Percentiles rank a stretch among this genome's conserved stretches.
Evolutionary conservation across 2,888 invertebrate genomes (phyloP).

Genomic region (Euphydryas editha): DNA sequence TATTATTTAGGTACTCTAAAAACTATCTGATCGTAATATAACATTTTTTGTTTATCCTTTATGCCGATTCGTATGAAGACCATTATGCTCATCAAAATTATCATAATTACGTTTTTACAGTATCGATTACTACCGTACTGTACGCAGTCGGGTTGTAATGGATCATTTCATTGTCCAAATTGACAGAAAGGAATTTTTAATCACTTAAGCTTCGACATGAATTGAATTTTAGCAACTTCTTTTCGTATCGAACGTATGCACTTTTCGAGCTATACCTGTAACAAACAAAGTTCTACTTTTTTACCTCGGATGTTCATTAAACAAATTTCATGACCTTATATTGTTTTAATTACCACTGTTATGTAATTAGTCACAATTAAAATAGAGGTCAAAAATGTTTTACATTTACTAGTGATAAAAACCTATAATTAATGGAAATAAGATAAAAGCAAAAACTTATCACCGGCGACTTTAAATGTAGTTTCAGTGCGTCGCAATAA

Average conservation of each 20-base stretch:
- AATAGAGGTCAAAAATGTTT: background rate
- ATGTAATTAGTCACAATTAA: constrained; percentile 10
- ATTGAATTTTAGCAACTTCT: constrained; percentile 39
- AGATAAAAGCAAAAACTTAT: background rate
- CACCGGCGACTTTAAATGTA: background rate
- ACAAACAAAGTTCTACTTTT: constrained; percentile 26
- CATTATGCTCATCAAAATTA: constrained; percentile 34
- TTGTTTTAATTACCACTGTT: constrained; percentile 8
- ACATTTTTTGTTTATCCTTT: constrained; percentile 9
- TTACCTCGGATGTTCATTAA: constrained; percentile 12
- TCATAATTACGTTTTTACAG: constrained; percentile 40
- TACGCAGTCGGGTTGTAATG: constrained; percentile 27
- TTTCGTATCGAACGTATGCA: constrained; percentile 34
- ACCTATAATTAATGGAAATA: background rate
- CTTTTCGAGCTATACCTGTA: constrained; percentile 25
- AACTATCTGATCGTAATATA: constrained; percentile 3
- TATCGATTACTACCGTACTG: constrained; percentile 32
- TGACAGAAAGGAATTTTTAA: constrained; percentile 40
- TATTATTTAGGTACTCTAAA: too few relatives aligned
- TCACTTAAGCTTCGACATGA: constrained; percentile 34
- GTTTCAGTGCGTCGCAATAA: constrained; percentile 9
- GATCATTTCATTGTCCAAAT: constrained; percentile 42
- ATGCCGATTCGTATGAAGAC: constrained; percentile 26
- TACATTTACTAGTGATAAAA: background rate
- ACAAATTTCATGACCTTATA: constrained; percentile 21